Evolutionary conservation across 2,797 vertebrate species (phyloP), one percentile per base, ranked within the genome.

Genomic region (Huso huso): DNA sequence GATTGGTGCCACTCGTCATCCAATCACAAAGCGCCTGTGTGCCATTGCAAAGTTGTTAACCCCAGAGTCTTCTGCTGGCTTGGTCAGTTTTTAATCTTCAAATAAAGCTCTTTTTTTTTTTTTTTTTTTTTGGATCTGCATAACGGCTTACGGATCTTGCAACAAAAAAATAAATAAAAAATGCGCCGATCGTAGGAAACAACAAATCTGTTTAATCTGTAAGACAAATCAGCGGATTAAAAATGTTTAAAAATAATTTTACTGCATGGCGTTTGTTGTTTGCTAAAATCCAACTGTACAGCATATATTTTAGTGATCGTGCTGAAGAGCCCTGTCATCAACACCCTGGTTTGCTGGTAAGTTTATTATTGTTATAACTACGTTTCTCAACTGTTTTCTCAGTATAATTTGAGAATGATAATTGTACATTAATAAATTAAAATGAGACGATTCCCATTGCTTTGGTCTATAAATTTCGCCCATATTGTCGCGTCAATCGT

Each of bases 11-110:
- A 67, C 6, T 69, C 5, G 0, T 60, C 6, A 83, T 60, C 93
- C 92, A 94, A 93, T 92, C 89, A 87, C 73, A 69, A 68, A 70
- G 69, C 84, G 81, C 68, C 81, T 88, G 82, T 79, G 82, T 83
- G 84, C 89, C 84, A 85, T 87, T 88, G 92, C 91, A 93, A 95
- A 97, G 91, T 96, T 96, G 92, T 95, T 93, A 93, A 93, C 93
- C 93, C 91, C 89, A 82, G 89, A 83, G 82, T 82, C 79, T 78
- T 69, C 79, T 76, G 69, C 77, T 80, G 77, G 85, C 81, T 86
- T 88, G 86, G 86, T 90, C 89, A 84, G 84, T 89, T 89, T 86
- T 82, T 81, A 82, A 77, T 81, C 89, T 70, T 78, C 74, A 78
- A 76, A 69, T 74, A 69, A 67, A 65, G 69, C 53, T 70, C 53